Conservation (phyloP, 2,797 vertebrate species). For the Erethizon dorsatum region DNA sequence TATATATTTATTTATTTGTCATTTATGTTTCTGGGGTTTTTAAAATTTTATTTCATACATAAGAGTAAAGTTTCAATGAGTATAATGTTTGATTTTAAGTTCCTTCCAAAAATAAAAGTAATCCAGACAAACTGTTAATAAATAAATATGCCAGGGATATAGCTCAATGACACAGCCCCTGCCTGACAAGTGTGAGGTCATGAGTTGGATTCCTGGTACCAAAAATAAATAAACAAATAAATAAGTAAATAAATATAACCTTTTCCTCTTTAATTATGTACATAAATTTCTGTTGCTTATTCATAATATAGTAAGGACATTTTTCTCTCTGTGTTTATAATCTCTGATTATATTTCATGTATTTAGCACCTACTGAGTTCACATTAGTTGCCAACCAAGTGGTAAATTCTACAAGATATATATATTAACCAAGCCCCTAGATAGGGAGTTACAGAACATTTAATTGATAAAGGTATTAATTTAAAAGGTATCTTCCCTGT, state of each 20-base stretch:
- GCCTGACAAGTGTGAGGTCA: no score
- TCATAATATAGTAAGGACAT: neutral
- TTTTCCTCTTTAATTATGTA: neutral
- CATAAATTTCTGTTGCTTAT: neutral
- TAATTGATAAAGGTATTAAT: neutral
- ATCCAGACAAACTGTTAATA: neutral
- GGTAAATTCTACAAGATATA: constrained; percentile 22
- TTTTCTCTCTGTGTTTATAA: neutral
- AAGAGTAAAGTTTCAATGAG: neutral
- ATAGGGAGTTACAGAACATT: neutral
- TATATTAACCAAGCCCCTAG: neutral
- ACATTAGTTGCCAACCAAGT: neutral
- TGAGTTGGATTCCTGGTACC: no score
- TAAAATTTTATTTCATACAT: neutral
- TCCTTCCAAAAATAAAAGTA: neutral
- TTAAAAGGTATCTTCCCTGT: neutral
- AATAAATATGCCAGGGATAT: neutral
- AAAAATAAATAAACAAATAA: neutral
- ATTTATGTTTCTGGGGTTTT: constrained; percentile 8
- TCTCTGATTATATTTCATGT: neutral
- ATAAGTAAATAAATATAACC: neutral
- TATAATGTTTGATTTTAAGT: neutral
- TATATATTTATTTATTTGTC: neutral
- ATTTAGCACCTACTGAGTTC: constrained; percentile 34
- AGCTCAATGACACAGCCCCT: no score